Evolutionary conservation across 2,888 invertebrate genomes (phyloP).

Genomic region (Brachypterus glaber): DNA sequence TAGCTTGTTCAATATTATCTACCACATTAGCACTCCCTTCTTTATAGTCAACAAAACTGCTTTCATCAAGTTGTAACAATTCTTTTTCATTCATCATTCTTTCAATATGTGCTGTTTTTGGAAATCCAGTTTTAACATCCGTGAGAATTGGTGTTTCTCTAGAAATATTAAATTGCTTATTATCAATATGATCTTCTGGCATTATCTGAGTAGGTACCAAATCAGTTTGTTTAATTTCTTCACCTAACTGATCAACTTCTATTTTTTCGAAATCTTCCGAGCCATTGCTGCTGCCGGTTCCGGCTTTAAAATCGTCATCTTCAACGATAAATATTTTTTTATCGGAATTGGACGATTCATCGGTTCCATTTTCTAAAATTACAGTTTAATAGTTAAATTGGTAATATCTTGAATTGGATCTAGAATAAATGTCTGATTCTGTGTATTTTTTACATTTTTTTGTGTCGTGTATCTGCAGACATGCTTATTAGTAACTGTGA

Average conservation of each 20-base stretch:
- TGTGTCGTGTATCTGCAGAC: no score
- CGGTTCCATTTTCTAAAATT: conserved; percentile 30
- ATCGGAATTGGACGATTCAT: conserved; percentile 25
- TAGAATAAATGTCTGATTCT: conserved; percentile 29
- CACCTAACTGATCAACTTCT: conserved; percentile 23
- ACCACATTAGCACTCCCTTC: neutral
- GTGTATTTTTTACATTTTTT: no score
- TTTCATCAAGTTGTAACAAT: conserved; percentile 4
- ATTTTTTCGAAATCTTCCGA: conserved; percentile 28
- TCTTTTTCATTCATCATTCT: conserved; percentile 1
- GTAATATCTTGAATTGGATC: conserved; percentile 23
- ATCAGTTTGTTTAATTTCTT: conserved; percentile 32
- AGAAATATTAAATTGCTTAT: conserved; percentile 25
- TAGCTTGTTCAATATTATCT: conserved; percentile 1
- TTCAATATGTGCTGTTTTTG: no score
- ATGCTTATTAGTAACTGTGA: no score
- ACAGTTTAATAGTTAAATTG: no score
- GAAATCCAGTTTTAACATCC: no score
- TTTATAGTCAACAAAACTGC: no score
- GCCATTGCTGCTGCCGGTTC: conserved; percentile 23
- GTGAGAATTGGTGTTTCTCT: no score
- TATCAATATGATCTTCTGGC: conserved; percentile 26
- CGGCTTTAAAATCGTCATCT: conserved; percentile 8
- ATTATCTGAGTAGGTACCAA: conserved; percentile 37
- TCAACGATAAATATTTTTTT: conserved; percentile 17